Base-by-base conservation (phyloP, 2,113 vertebrate genomes). In the Trematocara stigmaticum region DNA sequence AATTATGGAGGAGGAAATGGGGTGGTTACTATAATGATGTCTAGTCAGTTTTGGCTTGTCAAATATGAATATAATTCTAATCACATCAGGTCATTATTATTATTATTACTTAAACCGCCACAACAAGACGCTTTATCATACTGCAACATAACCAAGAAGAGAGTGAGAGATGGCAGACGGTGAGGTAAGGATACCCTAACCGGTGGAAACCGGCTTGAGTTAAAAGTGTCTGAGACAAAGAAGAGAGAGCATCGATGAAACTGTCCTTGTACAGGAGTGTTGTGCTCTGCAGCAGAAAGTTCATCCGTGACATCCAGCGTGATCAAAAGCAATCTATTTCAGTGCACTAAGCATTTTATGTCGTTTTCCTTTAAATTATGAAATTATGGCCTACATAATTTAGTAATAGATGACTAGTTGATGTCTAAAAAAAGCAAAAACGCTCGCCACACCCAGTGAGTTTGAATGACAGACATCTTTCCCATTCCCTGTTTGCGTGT, bases 151-250 rank as follows among this genome's bases (percentile, higher is more conserved):
- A 79, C 57, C 34, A 56, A 42, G 47, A 3, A 42, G 87, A 57
- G 53, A 42, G 53, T 59, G 57, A 81, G 40, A 42, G 6, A 79
- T 49, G 23, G 42, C 69, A 74, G 69, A 74, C 69, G 47, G 45
- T 55, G 85, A 87, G 82, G 81, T 84, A 84, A 59, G 71, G 85
- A 83, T 88, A 85, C 81, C 23, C 69, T 57, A 95, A 96, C 95
- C 91, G 93, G 95, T 45, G 18, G 82, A 90, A 95, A 94, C 94
- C 93, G 93, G 95, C 90, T 95, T 53, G 84, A 82, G 53, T 85
- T 83, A 78, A 42, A 82, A 80, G 79, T 55, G 92, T 87, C 80
- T 92, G 69, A 38, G 56, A 84, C 31, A 76, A 76, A 76, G 13
- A 76, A 10, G 6, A 31, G n/a, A 64, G 23, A 18, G 20, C 74